Base-by-base conservation (phyloP, 2,888 invertebrate genomes). In the Hoplodrina blanda region DNA sequence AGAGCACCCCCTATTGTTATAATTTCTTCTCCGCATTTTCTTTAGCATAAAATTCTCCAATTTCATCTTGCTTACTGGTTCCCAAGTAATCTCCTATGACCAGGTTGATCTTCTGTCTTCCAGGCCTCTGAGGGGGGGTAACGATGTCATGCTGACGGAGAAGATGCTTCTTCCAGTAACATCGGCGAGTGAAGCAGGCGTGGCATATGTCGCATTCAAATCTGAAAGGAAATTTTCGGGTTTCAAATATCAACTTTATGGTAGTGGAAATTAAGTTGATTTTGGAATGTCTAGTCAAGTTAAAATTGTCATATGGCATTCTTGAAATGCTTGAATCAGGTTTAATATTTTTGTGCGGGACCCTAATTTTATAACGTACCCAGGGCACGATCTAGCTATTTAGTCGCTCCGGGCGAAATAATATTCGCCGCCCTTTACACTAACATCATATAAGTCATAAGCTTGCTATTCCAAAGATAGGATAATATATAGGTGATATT, bases 121-220 rank as follows among this genome's bases (percentile, higher is more conserved):
- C 94, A 0, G 93, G 92, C 1, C 91, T 73, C 30, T 88, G 83
- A 0, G 85, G 84, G 0, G 94, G 93, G 0, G 91, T 81, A 1
- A 78, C 59, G 2, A 94, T 83, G 55, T 88, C 86, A 76, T 95
- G 94, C 56, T 91, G 90, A 0, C 89, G 83, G 10, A 86, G 83
- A 0, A 94, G 72, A 41, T 95, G 94, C 73, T 89, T 90, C 85
- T 92, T 92, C 93, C 93, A 94, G 62, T 94, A 91, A 54, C 91
- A 92, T 1, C 94, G 90, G 0, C 94, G 89, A 0, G 92, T 87
- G 85, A 91, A 94, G 1, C 85, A 84, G 0, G 92, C 82, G 37
- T 90, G 89, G 57, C 94, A 95, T 0, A 91, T 78, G 0, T 91
- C 88, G 62, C 94, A 95, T 60, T 89, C 87, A 64, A 88, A 91